Conservation (phyloP, 2,113 vertebrate genomes). For the Indicator maculatus region DNA sequence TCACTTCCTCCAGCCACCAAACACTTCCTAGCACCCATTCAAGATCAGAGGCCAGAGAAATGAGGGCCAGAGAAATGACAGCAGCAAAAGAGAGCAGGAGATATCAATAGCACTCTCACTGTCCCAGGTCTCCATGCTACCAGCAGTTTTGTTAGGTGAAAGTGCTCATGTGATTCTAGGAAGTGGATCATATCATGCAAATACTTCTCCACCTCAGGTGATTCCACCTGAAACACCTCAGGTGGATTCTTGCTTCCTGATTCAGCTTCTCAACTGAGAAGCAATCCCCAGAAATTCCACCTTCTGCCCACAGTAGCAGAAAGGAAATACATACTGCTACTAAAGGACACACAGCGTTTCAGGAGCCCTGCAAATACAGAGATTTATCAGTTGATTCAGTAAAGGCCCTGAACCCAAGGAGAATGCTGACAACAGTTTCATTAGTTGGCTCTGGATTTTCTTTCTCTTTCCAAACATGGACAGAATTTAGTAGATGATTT, state of each 20-base stretch:
- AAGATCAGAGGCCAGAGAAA: background rate
- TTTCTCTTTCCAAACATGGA: conserved; percentile 26
- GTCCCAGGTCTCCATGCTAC: background rate
- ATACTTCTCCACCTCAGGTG: background rate
- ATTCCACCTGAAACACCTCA: background rate
- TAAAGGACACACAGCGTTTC: conserved; percentile 9
- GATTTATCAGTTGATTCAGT: conserved; percentile 6
- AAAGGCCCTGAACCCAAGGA: background rate
- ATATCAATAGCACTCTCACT: background rate
- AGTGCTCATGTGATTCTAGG: background rate
- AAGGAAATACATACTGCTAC: background rate
- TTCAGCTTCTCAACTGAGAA: background rate
- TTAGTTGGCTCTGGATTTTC: conserved; percentile 38
- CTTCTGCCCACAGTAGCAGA: background rate
- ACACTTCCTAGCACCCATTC: background rate
- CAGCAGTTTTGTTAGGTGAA: background rate
- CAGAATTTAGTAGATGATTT: background rate
- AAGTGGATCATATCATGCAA: background rate
- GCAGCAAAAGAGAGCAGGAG: background rate
- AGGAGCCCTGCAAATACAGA: background rate
- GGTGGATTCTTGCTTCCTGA: background rate
- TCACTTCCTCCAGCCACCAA: background rate
- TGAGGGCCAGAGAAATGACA: background rate
- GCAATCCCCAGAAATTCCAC: background rate
- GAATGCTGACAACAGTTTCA: conserved; percentile 39